A percentile compares a stretch with the other conserved stretches of the same genome.
Conservation (phyloP, 2,888 invertebrate genomes). For the Pollenia angustigena region DNA sequence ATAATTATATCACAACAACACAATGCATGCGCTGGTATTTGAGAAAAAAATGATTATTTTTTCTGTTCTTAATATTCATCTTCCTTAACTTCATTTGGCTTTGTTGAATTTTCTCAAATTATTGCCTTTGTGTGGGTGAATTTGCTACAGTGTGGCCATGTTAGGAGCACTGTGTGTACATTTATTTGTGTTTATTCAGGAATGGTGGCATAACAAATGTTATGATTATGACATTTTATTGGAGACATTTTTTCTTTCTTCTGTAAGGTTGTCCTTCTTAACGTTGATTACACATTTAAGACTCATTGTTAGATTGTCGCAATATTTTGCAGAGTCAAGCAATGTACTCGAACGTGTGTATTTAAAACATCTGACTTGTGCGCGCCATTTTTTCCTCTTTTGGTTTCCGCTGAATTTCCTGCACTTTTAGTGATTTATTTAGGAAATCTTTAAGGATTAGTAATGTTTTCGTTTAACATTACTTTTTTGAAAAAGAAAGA, state of each 20-base stretch:
- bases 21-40: conserved; percentile 3
- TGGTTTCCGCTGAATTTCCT: conserved; percentile 68
- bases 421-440: conserved; percentile 69
- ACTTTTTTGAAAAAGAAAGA: conserved; percentile 14
- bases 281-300: conserved; percentile 70
- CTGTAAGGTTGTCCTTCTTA: conserved; percentile 54
- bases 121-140: background rate
- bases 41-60: conserved; percentile 20
- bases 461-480: conserved; percentile 63
- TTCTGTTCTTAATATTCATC: conserved; percentile 21
- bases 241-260: conserved; percentile 46
- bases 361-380: conserved; percentile 53
- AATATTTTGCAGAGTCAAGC: conserved; percentile 46
- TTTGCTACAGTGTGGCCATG: background rate
- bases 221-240: conserved; percentile 69
- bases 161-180: background rate
- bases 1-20: background rate
- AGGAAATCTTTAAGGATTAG: conserved; percentile 72
- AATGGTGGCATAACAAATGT: conserved; percentile 63
- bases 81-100: conserved; percentile 33
- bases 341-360: background rate
- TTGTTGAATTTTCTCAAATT: conserved; percentile 12
- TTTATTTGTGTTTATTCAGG: background rate
- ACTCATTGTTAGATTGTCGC: conserved; percentile 61
- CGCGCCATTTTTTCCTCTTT: conserved; percentile 42